These are phyloP conservation scores for Macrophya alboannulata DNA, from an alignment of 2,888 invertebrate species.

Conservation along the genomic window DNA sequence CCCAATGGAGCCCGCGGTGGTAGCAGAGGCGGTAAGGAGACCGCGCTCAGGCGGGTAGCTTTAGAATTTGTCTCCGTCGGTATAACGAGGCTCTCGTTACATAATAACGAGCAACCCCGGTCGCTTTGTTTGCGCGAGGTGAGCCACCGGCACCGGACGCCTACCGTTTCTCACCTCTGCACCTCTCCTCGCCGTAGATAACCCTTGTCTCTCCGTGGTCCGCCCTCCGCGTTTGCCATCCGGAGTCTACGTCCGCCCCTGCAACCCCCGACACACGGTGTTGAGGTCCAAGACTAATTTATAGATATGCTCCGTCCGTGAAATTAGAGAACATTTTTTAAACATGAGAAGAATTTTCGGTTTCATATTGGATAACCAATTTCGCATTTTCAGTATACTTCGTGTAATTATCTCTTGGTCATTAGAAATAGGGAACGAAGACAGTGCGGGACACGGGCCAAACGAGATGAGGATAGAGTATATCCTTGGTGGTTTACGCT, in stretches of 20 bases:
- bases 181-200: conserved; percentile 19
- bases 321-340: not conserved
- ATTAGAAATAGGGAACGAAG: not conserved
- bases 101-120: conserved; percentile 76
- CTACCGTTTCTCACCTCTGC: conserved; percentile 38
- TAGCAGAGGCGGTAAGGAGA: conserved; percentile 64
- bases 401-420: not conserved
- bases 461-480: not conserved
- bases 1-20: conserved; percentile 62
- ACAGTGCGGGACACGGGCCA: not conserved
- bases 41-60: conserved; percentile 65
- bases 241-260: conserved; percentile 9
- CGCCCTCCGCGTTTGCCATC: conserved; percentile 32
- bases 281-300: conserved; percentile 29
- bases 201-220: conserved; percentile 32
- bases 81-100: conserved; percentile 78
- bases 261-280: conserved; percentile 8
- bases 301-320: not conserved
- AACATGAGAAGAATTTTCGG: not conserved
- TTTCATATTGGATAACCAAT: not conserved
- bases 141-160: conserved; percentile 70
- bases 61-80: conserved; percentile 77
- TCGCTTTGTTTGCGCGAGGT: conserved; percentile 73
- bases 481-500: conserved; percentile 16
- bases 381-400: not conserved